Percentiles rank a stretch among this genome's conserved stretches.
Evolutionary conservation across 2,888 invertebrate genomes (phyloP).

Genomic region (Marronus borbonicus): DNA sequence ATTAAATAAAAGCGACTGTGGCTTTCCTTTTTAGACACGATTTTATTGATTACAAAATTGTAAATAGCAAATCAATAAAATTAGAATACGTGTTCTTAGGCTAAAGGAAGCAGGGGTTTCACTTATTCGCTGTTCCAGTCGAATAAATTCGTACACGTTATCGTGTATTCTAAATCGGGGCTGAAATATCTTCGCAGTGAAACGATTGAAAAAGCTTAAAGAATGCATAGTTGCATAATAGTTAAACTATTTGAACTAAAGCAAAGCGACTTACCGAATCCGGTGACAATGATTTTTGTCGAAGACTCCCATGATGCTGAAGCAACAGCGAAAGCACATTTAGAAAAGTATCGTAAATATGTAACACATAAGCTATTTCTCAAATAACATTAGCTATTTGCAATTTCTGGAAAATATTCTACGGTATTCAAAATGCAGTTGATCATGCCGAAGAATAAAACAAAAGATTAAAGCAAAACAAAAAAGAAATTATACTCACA

Average conservation of each 20-base stretch:
- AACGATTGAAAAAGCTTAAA: neutral
- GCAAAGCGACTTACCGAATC: constrained; percentile 73
- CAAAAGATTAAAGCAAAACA: constrained; percentile 49
- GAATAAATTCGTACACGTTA: too few relatives aligned
- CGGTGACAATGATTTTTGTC: constrained; percentile 76
- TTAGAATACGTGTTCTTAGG: too few relatives aligned
- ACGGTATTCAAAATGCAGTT: neutral
- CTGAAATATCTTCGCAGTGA: too few relatives aligned
- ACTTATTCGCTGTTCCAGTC: too few relatives aligned
- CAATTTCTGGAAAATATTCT: neutral
- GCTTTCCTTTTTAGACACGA: too few relatives aligned
- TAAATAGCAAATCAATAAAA: too few relatives aligned
- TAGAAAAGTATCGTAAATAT: constrained; percentile 47
- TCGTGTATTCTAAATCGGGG: too few relatives aligned
- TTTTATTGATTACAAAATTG: too few relatives aligned
- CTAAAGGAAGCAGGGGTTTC: too few relatives aligned
- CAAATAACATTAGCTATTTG: constrained; percentile 22
- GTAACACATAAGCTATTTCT: constrained; percentile 38
- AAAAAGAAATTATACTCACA: constrained; percentile 67
- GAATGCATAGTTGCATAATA: neutral
- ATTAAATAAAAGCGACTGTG: too few relatives aligned
- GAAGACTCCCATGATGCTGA: constrained; percentile 73
- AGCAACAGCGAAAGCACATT: constrained; percentile 68
- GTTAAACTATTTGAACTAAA: constrained; percentile 34
- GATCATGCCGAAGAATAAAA: constrained; percentile 46